Conservation (phyloP, 37 sponge, comb jelly and placozoan genomes). For the Aplysina aerophoba region DNA sequence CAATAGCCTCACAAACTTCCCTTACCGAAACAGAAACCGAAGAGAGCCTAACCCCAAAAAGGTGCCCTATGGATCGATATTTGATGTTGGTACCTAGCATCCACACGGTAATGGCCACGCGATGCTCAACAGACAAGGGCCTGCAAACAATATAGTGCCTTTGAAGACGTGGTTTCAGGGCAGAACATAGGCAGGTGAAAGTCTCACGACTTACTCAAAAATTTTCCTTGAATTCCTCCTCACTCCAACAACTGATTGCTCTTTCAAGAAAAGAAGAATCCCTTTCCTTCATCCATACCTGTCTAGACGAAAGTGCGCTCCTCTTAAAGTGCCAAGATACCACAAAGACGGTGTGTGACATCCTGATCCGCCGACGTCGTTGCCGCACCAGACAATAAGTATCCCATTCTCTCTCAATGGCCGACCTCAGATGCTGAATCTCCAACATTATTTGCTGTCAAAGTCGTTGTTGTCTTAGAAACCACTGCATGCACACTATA, state of each 20-base stretch:
- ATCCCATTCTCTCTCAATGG: neutral
- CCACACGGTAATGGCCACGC: slow-evolving; percentile 12
- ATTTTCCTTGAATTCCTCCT: slow-evolving; percentile 40
- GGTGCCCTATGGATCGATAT: slow-evolving; percentile 33
- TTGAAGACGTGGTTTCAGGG: neutral
- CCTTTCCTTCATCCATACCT: no score
- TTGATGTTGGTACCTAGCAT: slow-evolving; percentile 20
- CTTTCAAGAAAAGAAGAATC: no score
- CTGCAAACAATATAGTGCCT: neutral
- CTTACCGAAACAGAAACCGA: slow-evolving; percentile 29
- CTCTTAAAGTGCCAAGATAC: neutral
- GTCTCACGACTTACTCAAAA: slow-evolving; percentile 8
- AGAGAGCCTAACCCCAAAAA: slow-evolving; percentile 21
- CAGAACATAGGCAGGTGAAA: slow-evolving; percentile 1
- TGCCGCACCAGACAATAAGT: neutral
- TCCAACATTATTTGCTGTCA: neutral
- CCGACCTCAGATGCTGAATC: neutral
- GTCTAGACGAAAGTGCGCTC: neutral
- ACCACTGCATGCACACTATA: no score
- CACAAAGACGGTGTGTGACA: neutral
- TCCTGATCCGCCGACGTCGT: neutral
- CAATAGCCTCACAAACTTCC: slow-evolving; percentile 1
- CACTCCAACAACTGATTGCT: no score
- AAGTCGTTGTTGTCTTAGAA: no score
- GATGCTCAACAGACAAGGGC: neutral